Evolutionary conservation across 2,888 invertebrate genomes (phyloP), one percentile per base, ranked within the genome.

Genomic region (Polyommatus icarus): DNA sequence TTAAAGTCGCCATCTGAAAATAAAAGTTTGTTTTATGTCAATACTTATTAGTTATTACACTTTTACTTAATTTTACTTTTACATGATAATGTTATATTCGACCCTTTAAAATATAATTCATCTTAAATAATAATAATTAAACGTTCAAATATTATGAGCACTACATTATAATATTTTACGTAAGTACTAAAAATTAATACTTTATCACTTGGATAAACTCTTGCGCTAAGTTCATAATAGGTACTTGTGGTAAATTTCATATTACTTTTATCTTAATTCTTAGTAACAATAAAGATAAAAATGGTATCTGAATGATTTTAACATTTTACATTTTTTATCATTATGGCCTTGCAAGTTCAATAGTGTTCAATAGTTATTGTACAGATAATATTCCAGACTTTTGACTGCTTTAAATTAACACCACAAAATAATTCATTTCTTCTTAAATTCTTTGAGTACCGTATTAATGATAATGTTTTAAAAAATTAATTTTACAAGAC

Each of bases 1-100:
- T 77, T 57, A 59, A 72, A 24, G 57, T 77, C 77, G 72, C 77
- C 77, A 77, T 77, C 77, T 77, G 72, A 57, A 77, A 77, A 36
- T 40, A 59, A 57, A 75, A 75, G 24, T 4, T 46, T 72, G 10
- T 67, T 29, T 67, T 29, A 10, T 1, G 6, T 15, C 15, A 10
- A 18, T 67, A 29, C 40, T 29, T 67, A 67, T 24, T 24, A 3
- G 6, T 36, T 24, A n/a, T n/a, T n/a, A n/a, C n/a, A n/a, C n/a
- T n/a, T n/a, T n/a, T n/a, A n/a, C n/a, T n/a, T n/a, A n/a, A n/a
- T n/a, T n/a, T n/a, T n/a, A n/a, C n/a, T n/a, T n/a, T n/a, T n/a
- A n/a, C n/a, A n/a, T n/a, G n/a, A n/a, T n/a, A n/a, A n/a, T n/a
- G n/a, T n/a, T n/a, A n/a, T n/a, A n/a, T n/a, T n/a, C n/a, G n/a